Percentiles rank a stretch among this genome's conserved stretches.
phyloP scores from a whole-genome alignment of 2,113 vertebrate genomes.

The Cavia porcellus region DNA sequence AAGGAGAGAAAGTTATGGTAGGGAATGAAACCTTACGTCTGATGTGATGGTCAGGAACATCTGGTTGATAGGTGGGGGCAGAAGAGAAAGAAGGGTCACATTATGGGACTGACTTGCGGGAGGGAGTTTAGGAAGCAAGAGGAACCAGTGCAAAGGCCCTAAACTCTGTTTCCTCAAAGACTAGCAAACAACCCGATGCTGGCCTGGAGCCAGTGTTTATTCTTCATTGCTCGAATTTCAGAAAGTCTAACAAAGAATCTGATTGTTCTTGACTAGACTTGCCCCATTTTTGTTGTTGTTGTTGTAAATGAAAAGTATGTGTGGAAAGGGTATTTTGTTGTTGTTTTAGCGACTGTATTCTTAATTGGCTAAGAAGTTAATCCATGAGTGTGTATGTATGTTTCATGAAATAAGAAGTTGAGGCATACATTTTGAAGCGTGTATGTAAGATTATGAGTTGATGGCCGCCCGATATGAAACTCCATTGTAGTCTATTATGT shows the following conservation, averaged over 20 bases:
- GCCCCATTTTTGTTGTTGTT: not conserved
- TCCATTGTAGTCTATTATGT: not conserved
- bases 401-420: constrained; percentile 6
- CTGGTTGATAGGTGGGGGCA: not conserved
- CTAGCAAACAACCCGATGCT: not conserved
- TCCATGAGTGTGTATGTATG: not conserved
- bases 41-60: not conserved
- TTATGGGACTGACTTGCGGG: not conserved
- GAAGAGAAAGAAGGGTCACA: not conserved
- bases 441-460: not conserved
- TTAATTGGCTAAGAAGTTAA: constrained; percentile 1
- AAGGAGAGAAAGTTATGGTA: not conserved
- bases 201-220: not conserved
- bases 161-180: not conserved
- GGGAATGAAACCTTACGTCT: not conserved
- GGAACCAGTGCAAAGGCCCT: not conserved
- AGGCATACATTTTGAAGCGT: not conserved
- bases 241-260: not conserved
- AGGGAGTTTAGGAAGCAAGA: not conserved
- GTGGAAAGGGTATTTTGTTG: not conserved
- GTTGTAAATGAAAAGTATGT: not conserved
- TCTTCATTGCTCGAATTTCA: not conserved
- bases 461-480: not conserved
- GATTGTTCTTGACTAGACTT: not conserved
- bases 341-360: not conserved